These are phyloP conservation scores for Ptychochromis oligacanthus DNA, from an alignment of 2,113 vertebrate species.

Conservation along the genomic window DNA sequence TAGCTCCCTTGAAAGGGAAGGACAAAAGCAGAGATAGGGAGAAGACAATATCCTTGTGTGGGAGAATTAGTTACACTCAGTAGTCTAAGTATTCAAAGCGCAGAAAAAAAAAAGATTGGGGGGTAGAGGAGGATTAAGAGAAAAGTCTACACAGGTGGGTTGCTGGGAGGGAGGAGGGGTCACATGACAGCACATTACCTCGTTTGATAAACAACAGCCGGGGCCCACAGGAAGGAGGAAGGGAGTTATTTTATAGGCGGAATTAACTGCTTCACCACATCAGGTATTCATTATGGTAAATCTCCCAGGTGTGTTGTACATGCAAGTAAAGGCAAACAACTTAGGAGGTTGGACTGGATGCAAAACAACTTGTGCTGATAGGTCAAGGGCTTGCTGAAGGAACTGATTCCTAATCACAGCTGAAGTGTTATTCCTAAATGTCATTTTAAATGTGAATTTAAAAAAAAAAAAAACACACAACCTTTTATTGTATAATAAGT, in stretches of 20 bases:
- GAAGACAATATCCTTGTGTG: constrained; percentile 83
- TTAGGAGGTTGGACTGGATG: constrained; percentile 34
- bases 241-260: constrained; percentile 76
- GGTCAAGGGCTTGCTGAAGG: neutral
- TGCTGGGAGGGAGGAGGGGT: constrained; percentile 63
- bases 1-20: constrained; percentile 67
- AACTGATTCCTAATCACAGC: neutral
- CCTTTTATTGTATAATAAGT: neutral
- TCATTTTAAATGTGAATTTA: neutral
- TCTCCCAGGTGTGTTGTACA: constrained; percentile 71
- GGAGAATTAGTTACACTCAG: constrained; percentile 85
- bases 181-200: constrained; percentile 81
- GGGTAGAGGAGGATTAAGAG: constrained; percentile 73
- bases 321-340: constrained; percentile 38
- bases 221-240: constrained; percentile 74
- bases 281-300: constrained; percentile 74
- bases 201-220: constrained; percentile 77
- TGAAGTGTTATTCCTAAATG: too few species aligned
- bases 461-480: neutral
- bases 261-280: constrained; percentile 71
- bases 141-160: constrained; percentile 83
- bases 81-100: constrained; percentile 81
- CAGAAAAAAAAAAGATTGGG: constrained; percentile 15
- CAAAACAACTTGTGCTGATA: constrained; percentile 23
- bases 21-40: constrained; percentile 75